These are phyloP conservation scores for Barbus barbus DNA, from an alignment of 2,113 vertebrate genomes.

Conservation along the genomic window DNA sequence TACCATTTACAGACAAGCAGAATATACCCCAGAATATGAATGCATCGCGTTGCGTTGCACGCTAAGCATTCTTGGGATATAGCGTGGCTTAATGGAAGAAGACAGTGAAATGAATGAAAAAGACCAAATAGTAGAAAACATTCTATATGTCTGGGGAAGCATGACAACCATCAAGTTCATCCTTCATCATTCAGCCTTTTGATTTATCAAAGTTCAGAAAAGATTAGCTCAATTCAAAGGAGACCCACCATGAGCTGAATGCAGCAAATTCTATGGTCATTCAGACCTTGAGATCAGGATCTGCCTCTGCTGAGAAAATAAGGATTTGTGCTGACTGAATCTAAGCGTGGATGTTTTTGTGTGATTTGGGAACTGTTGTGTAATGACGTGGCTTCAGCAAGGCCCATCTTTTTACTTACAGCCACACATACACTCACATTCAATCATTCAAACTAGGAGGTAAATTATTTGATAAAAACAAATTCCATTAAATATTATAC, in stretches of 20 bases:
- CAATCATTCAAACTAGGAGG: not conserved
- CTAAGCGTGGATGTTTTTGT: not conserved
- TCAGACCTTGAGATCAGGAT: constrained; percentile 3
- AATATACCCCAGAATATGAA: too few species aligned
- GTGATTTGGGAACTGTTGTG: not conserved
- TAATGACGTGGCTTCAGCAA: not conserved
- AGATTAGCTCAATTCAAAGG: not conserved
- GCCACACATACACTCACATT: not conserved
- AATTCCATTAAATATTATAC: not conserved
- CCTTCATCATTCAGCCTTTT: not conserved
- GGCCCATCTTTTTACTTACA: not conserved
- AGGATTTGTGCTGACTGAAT: not conserved
- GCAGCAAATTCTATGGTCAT: not conserved
- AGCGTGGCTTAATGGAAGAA: too few species aligned
- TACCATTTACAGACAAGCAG: too few species aligned
- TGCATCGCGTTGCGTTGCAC: too few species aligned
- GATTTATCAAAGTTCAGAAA: not conserved
- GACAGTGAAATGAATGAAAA: too few species aligned
- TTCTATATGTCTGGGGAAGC: too few species aligned
- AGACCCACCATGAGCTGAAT: not conserved
- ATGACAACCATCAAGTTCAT: not conserved
- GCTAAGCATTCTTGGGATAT: too few species aligned
- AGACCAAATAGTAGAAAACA: too few species aligned
- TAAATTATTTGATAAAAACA: not conserved
- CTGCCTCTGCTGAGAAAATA: not conserved